Base-by-base conservation (phyloP, 2,888 invertebrate species). In the Amphipoea oculea region DNA sequence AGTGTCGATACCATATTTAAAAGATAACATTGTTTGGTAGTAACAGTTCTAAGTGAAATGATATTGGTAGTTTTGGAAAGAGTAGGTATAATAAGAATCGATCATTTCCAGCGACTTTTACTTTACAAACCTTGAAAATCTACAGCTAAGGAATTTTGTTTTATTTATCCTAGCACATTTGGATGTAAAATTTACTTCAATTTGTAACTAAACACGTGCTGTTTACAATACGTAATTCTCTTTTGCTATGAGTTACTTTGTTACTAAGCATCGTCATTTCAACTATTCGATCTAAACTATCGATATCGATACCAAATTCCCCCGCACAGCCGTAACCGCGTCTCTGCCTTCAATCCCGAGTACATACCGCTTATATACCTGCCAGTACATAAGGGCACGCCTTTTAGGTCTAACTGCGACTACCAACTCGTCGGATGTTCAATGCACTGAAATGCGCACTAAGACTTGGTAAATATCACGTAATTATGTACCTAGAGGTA, bases 331-430 rank as follows among this genome's bases (percentile, higher is more conserved):
- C 77, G 92, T 93, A 86, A 4, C 85, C 90, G 89, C 91, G 91
- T 91, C 90, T 93, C 92, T 93, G 88, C 89, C 92, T 92, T 94
- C 92, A 91, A 92, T 76, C 48, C 69, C 90, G 86, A 88, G 92
- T 94, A 94, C 89, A 94, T 94, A 92, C 88, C 79, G 88, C 86
- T 90, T 94, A 95, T 95, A 89, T 95, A 92, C 91, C 78, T 75
- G 85, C 73, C 83, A 88, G 95, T 95, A 95, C 88, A 96, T 95
- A 94, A 92, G 92, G 92, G 92, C 90, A 88, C 89, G 94, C 94
- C 95, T 94, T 95, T 95, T 93, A 94, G 95, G 93, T 92, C 92
- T 91, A 92, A 91, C 93, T 92, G 78, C 88, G 89, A 88, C 89
- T 88, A 81, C 88, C 92, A 90, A 89, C 86, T 89, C 84, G 87